Percentiles rank a stretch among this genome's conserved stretches.
These are phyloP conservation scores for Cichladusa arquata DNA, from an alignment of 2,113 vertebrate species.

Conservation along the genomic window DNA sequence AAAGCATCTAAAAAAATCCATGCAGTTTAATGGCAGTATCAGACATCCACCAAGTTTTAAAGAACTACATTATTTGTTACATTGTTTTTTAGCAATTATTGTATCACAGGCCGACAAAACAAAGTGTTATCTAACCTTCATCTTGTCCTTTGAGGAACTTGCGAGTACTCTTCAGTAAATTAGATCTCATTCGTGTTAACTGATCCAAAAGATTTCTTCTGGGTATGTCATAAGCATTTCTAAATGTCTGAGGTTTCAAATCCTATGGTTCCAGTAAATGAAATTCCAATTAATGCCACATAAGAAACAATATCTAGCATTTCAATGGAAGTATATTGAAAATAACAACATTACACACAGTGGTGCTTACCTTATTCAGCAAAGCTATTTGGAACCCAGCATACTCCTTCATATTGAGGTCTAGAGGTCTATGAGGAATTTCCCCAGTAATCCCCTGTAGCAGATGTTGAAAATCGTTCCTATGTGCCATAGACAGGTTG, in stretches of 20 bases:
- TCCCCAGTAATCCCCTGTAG: constrained; percentile 89
- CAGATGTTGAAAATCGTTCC: constrained; percentile 89
- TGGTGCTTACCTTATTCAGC: constrained; percentile 86
- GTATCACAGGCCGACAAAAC: not conserved
- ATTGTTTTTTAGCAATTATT: not conserved
- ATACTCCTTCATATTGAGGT: constrained; percentile 94
- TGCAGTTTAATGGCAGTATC: not conserved
- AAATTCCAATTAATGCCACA: not conserved
- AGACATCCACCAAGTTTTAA: not conserved
- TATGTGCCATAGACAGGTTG: constrained; percentile 84
- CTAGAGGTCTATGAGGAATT: constrained; percentile 78
- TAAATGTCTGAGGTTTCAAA: constrained; percentile 92
- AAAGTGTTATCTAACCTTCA: constrained; percentile 79
- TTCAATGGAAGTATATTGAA: constrained; percentile 58
- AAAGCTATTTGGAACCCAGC: constrained; percentile 91
- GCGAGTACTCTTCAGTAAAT: constrained; percentile 87
- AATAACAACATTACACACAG: constrained; percentile 62
- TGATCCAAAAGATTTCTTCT: constrained; percentile 94
- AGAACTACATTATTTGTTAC: not conserved
- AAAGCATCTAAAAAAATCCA: not conserved
- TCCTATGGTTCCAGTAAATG: constrained; percentile 76
- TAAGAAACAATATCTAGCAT: constrained; percentile 31
- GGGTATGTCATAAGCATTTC: constrained; percentile 96
- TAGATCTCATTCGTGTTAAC: constrained; percentile 94
- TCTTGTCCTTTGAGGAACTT: constrained; percentile 89